Percentiles rank a stretch among this genome's conserved stretches.
phyloP scores from a whole-genome alignment of 2,888 invertebrate genomes.

The Trichacis sp. region DNA sequence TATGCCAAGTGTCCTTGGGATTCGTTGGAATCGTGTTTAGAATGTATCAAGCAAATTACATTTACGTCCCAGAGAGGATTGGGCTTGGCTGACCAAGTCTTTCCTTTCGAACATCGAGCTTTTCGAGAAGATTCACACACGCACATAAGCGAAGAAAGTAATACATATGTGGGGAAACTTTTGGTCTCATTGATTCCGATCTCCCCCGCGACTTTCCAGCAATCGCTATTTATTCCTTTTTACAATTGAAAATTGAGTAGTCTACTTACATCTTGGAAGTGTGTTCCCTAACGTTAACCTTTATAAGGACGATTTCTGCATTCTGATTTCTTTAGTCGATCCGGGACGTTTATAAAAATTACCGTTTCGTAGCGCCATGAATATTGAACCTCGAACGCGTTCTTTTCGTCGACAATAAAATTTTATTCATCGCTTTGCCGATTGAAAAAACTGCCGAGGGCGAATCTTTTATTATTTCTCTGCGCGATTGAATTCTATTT shows the following conservation, averaged over 20 bases:
- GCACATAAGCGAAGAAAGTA: neutral
- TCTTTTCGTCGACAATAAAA: neutral
- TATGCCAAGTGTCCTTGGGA: constrained; percentile 12
- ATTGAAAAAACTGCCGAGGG: too few species aligned
- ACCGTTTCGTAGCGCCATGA: constrained; percentile 7
- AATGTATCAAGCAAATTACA: constrained; percentile 27
- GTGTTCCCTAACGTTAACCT: constrained; percentile 25
- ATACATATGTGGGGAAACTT: neutral
- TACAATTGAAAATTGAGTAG: constrained; percentile 24
- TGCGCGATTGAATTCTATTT: too few species aligned
- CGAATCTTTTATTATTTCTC: too few species aligned
- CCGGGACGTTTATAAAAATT: constrained; percentile 25
- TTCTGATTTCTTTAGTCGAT: constrained; percentile 17
- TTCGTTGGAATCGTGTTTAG: constrained; percentile 14
- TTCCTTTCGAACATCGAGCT: too few species aligned
- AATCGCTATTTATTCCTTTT: constrained; percentile 18
- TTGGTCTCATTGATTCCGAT: neutral
- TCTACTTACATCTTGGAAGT: constrained; percentile 23
- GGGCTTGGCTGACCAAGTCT: neutral
- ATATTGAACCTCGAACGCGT: constrained; percentile 24
- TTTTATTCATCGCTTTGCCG: neutral
- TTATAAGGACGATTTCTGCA: constrained; percentile 27
- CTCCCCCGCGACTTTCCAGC: neutral
- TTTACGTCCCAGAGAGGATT: constrained; percentile 7
- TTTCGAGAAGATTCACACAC: too few species aligned